Conservation (phyloP, 2,888 invertebrate genomes). For the Athripsodes cinereus region DNA sequence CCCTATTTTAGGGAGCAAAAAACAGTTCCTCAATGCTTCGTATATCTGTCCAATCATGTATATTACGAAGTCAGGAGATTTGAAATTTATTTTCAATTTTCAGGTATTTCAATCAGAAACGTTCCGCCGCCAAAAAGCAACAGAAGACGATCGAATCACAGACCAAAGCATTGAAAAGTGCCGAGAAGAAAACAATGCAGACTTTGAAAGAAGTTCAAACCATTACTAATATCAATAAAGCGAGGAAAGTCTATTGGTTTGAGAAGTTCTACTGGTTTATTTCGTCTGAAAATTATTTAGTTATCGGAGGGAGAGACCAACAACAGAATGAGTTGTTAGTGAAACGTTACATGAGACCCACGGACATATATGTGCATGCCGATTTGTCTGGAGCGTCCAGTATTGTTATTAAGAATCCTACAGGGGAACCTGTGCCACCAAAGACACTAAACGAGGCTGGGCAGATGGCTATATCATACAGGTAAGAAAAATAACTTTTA, state of each 20-base stretch:
- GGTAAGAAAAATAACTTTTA: too few species aligned
- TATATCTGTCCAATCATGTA: too few species aligned
- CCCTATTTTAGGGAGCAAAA: too few species aligned
- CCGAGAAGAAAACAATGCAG: slow-evolving; percentile 90
- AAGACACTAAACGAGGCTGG: slow-evolving; percentile 95
- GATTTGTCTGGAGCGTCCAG: slow-evolving; percentile 92
- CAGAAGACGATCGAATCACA: slow-evolving; percentile 94
- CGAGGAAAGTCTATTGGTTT: slow-evolving; percentile 95
- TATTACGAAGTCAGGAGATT: too few species aligned
- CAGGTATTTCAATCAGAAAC: slow-evolving; percentile 88
- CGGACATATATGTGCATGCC: slow-evolving; percentile 95
- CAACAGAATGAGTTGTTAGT: slow-evolving; percentile 98
- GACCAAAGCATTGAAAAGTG: slow-evolving; percentile 89
- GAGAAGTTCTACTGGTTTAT: slow-evolving; percentile 99
- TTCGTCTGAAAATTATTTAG: slow-evolving; percentile 88
- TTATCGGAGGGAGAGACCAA: slow-evolving; percentile 94
- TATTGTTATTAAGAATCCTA: slow-evolving; percentile 83
- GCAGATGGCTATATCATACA: slow-evolving; percentile 90
- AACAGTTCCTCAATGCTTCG: too few species aligned
- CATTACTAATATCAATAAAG: slow-evolving; percentile 88
- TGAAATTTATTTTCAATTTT: too few species aligned
- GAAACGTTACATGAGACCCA: slow-evolving; percentile 80
- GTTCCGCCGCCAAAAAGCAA: slow-evolving; percentile 87
- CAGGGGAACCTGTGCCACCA: slow-evolving; percentile 72
- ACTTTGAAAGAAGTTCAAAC: slow-evolving; percentile 88